Evolutionary conservation across 2,113 vertebrate genomes (phyloP).

Genomic region (Glaucidium brasilianum): DNA sequence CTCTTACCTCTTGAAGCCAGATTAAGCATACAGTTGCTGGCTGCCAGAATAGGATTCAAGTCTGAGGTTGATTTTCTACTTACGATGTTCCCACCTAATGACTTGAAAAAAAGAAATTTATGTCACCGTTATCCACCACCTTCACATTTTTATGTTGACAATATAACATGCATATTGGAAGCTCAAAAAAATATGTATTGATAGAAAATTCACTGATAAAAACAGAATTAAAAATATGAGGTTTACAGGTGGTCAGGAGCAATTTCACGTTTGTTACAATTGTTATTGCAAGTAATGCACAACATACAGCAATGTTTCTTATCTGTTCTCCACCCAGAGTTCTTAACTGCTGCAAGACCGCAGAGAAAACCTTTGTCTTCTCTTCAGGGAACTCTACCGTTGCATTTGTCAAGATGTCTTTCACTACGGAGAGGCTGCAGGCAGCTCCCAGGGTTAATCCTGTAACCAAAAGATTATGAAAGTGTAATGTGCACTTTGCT

Average conservation of each 20-base stretch:
- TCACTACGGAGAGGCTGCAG: slow-evolving; percentile 73
- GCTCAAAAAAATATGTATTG: not conserved
- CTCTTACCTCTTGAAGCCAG: slow-evolving; percentile 77
- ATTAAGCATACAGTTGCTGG: slow-evolving; percentile 77
- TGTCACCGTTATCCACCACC: not conserved
- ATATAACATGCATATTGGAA: not conserved
- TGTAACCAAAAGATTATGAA: slow-evolving; percentile 4
- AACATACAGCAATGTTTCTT: slow-evolving; percentile 76
- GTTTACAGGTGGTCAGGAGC: not conserved
- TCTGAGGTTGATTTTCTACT: slow-evolving; percentile 87
- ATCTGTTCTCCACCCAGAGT: slow-evolving; percentile 81
- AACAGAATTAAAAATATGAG: not conserved
- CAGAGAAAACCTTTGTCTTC: slow-evolving; percentile 70
- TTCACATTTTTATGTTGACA: not conserved
- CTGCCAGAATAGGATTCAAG: slow-evolving; percentile 87
- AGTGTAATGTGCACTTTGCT: not conserved
- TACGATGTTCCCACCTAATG: slow-evolving; percentile 86
- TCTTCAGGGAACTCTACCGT: slow-evolving; percentile 53
- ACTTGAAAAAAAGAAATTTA: slow-evolving; percentile 63
- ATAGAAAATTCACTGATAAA: not conserved
- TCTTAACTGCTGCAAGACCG: slow-evolving; percentile 74
- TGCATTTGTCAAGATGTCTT: slow-evolving; percentile 64
- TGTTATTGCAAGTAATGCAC: not conserved
- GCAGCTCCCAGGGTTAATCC: slow-evolving; percentile 80
- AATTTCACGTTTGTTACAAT: not conserved